These are phyloP conservation scores for Callyntrura guangdongensis DNA, from an alignment of 2,888 invertebrate species.

Conservation along the genomic window DNA sequence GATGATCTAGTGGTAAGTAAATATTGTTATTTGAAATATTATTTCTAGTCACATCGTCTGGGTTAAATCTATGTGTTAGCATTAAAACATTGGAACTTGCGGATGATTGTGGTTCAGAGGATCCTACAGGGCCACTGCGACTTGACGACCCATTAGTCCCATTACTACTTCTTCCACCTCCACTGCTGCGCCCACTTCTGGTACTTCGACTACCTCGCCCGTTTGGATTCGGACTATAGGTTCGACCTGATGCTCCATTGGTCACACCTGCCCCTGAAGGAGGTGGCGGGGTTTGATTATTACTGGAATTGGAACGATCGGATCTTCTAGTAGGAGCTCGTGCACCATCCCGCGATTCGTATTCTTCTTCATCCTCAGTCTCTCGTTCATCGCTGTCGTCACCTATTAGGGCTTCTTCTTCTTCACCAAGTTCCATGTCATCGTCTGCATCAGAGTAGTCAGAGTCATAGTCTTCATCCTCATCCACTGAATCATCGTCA, in stretches of 20 bases:
- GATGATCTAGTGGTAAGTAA: slow-evolving; percentile 61
- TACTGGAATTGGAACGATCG: slow-evolving; percentile 82
- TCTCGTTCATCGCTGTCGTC: slow-evolving; percentile 75
- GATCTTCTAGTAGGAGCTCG: slow-evolving; percentile 82
- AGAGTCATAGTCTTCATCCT: slow-evolving; percentile 77
- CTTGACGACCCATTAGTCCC: slow-evolving; percentile 59
- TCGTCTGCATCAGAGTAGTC: slow-evolving; percentile 80
- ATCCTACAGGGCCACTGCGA: slow-evolving; percentile 51
- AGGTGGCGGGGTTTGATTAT: slow-evolving; percentile 80
- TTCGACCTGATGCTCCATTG: slow-evolving; percentile 60
- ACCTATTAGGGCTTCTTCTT: slow-evolving; percentile 79
- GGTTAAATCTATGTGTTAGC: slow-evolving; percentile 45
- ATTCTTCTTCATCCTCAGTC: slow-evolving; percentile 78
- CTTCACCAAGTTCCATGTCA: slow-evolving; percentile 82
- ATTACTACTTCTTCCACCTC: slow-evolving; percentile 55
- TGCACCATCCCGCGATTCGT: slow-evolving; percentile 81
- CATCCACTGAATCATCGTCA: slow-evolving; percentile 73
- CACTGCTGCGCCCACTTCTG: slow-evolving; percentile 33
- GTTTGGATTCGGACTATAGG: slow-evolving; percentile 68
- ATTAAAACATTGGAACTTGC: slow-evolving; percentile 58
- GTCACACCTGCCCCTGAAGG: slow-evolving; percentile 65
- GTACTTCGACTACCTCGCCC: slow-evolving; percentile 53
- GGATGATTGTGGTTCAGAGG: slow-evolving; percentile 14
- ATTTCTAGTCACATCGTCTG: slow-evolving; percentile 40
- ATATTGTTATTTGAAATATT: slow-evolving; percentile 59